A percentile compares a stretch with the other conserved stretches of the same genome.
Conservation (phyloP, 2,888 invertebrate species). For the Acronicta aceris region DNA sequence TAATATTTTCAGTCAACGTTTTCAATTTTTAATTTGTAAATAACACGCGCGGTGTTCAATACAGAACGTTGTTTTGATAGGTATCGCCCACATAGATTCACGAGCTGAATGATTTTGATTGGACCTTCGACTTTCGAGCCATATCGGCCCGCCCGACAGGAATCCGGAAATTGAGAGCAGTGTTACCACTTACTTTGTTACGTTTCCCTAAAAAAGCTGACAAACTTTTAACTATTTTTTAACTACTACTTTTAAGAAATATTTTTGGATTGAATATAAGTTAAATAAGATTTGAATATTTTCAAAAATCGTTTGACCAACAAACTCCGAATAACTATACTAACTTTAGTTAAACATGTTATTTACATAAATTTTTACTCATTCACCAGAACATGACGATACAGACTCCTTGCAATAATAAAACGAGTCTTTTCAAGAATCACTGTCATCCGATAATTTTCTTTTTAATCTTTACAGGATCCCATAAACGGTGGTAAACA, state of each 20-base stretch:
- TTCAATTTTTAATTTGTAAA: constrained; percentile 65
- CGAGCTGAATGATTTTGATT: constrained; percentile 77
- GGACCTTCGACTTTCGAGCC: constrained; percentile 60
- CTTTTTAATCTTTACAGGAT: too few species aligned
- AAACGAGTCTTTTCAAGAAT: too few species aligned
- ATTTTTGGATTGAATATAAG: too few species aligned
- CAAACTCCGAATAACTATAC: too few species aligned
- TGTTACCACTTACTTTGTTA: constrained; percentile 58
- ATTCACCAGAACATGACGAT: too few species aligned
- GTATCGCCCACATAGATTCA: constrained; percentile 74
- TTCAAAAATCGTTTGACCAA: too few species aligned
- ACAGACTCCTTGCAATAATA: too few species aligned
- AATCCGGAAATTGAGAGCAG: constrained; percentile 62
- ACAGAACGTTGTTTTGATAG: constrained; percentile 71
- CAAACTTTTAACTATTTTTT: constrained; percentile 7
- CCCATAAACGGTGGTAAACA: neutral
- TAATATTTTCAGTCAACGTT: constrained; percentile 71
- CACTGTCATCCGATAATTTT: too few species aligned
- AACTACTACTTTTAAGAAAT: too few species aligned
- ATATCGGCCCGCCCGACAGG: constrained; percentile 67
- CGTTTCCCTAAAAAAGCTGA: constrained; percentile 26
- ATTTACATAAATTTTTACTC: too few species aligned
- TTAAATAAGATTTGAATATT: too few species aligned
- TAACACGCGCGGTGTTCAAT: constrained; percentile 68
- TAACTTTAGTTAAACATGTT: too few species aligned